Percentiles rank a stretch among this genome's conserved stretches.
phyloP scores from a whole-genome alignment of 2,888 invertebrate species.

The Ennomos erosarius region DNA sequence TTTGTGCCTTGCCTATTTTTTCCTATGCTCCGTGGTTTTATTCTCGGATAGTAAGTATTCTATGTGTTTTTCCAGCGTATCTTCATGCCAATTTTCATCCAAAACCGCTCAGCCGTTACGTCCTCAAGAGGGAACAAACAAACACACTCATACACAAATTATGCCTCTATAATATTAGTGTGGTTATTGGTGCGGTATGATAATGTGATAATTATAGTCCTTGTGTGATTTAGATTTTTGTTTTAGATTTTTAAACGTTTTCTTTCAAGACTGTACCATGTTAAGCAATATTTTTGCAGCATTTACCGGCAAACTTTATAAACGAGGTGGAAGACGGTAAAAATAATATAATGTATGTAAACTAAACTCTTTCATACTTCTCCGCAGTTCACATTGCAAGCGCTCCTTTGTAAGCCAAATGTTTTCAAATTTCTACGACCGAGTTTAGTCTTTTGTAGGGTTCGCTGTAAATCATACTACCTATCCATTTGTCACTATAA shows the following conservation, averaged over 20 bases:
- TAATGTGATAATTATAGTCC: too few relatives aligned
- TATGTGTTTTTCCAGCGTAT: too few relatives aligned
- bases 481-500: too few relatives aligned
- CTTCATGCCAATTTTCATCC: too few relatives aligned
- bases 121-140: too few relatives aligned
- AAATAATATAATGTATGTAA: constrained; percentile 7
- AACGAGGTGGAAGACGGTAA: background rate
- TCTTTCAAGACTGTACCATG: constrained; percentile 4
- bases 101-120: too few relatives aligned
- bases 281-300: constrained; percentile 20
- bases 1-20: background rate
- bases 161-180: too few relatives aligned
- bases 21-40: background rate
- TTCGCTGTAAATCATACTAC: too few relatives aligned
- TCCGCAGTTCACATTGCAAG: constrained; percentile 2
- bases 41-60: too few relatives aligned
- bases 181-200: too few relatives aligned
- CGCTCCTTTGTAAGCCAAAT: background rate
- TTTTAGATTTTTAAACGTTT: constrained; percentile 2
- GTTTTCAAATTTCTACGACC: background rate
- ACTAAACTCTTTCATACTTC: background rate
- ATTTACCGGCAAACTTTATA: constrained; percentile 24
- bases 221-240: too few relatives aligned
- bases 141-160: too few relatives aligned
- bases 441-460: background rate